A percentile compares a stretch with the other conserved stretches of the same genome.
Conservation (phyloP, 1,140 invertebrate species). For the Drosophila carrolli region DNA sequence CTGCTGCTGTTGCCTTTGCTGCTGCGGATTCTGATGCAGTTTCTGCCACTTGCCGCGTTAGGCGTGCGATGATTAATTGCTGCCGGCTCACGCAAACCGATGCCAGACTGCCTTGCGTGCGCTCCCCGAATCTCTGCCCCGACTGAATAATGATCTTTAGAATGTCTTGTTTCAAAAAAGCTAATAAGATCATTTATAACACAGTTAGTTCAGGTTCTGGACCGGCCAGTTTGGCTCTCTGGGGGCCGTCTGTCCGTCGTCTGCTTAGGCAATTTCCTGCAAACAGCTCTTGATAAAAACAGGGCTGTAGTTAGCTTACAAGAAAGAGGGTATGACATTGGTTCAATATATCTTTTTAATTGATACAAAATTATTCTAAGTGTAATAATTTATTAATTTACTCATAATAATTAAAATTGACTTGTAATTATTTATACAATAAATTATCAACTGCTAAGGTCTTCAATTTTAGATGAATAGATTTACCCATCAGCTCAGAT, state of each 20-base stretch:
- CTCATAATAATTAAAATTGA: no score
- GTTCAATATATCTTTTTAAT: no score
- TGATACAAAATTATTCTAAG: no score
- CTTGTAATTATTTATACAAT: no score
- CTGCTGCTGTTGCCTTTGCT: constrained; percentile 4
- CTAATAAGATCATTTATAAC: constrained; percentile 83
- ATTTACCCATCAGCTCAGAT: no score
- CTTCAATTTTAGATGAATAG: no score
- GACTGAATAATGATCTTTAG: constrained; percentile 77
- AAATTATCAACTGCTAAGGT: no score
- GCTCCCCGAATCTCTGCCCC: constrained; percentile 39
- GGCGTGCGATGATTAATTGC: constrained; percentile 81
- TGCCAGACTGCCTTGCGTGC: constrained; percentile 50
- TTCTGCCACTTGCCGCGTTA: constrained; percentile 54
- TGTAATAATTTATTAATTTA: no score
- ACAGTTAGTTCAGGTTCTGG: constrained; percentile 73
- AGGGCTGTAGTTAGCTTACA: constrained; percentile 1
- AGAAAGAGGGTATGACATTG: neutral
- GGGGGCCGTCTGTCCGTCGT: constrained; percentile 32
- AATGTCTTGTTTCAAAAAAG: constrained; percentile 83
- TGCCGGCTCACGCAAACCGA: constrained; percentile 72
- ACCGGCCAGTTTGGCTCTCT: constrained; percentile 21
- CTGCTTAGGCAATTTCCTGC: constrained; percentile 60
- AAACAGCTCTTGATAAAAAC: constrained; percentile 26
- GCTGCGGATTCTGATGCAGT: constrained; percentile 11